These are phyloP conservation scores for Nothobranchius kuhntae DNA, from an alignment of 2,113 vertebrate species.

Conservation along the genomic window DNA sequence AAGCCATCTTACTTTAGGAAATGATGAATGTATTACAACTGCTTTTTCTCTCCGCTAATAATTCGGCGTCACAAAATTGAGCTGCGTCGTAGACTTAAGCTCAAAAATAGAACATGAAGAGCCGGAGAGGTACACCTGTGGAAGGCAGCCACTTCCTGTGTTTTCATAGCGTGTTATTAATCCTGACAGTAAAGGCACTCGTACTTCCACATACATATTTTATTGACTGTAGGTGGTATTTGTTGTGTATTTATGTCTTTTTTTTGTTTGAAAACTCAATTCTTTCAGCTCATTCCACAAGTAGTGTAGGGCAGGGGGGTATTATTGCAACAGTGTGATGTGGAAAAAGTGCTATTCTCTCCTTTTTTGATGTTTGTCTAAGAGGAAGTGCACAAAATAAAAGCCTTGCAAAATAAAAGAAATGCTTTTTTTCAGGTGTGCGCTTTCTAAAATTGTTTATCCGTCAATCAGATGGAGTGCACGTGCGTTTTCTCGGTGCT, in stretches of 20 bases:
- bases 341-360: slow-evolving; percentile 46
- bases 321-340: slow-evolving; percentile 64
- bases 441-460: slow-evolving; percentile 60
- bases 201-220: slow-evolving; percentile 69
- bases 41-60: background rate
- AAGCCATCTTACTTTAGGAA: slow-evolving; percentile 5
- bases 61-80: slow-evolving; percentile 21
- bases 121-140: slow-evolving; percentile 63
- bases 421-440: slow-evolving; percentile 52
- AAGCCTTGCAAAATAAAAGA: slow-evolving; percentile 60
- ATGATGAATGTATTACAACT: background rate
- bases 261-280: slow-evolving; percentile 55
- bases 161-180: slow-evolving; percentile 48
- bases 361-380: slow-evolving; percentile 65
- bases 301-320: slow-evolving; percentile 58
- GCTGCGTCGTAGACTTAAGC: slow-evolving; percentile 1
- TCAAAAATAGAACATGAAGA: slow-evolving; percentile 50
- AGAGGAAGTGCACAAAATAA: slow-evolving; percentile 68
- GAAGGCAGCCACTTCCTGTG: slow-evolving; percentile 28
- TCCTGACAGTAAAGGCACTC: slow-evolving; percentile 63
- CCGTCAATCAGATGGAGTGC: slow-evolving; percentile 59
- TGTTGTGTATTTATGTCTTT: slow-evolving; percentile 67
- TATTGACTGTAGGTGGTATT: slow-evolving; percentile 65
- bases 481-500: slow-evolving; percentile 41
- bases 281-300: slow-evolving; percentile 64